A percentile compares a stretch with the other conserved stretches of the same genome.
phyloP scores from a whole-genome alignment of 2,797 vertebrate species.

The Otolemur crassicaudatus region DNA sequence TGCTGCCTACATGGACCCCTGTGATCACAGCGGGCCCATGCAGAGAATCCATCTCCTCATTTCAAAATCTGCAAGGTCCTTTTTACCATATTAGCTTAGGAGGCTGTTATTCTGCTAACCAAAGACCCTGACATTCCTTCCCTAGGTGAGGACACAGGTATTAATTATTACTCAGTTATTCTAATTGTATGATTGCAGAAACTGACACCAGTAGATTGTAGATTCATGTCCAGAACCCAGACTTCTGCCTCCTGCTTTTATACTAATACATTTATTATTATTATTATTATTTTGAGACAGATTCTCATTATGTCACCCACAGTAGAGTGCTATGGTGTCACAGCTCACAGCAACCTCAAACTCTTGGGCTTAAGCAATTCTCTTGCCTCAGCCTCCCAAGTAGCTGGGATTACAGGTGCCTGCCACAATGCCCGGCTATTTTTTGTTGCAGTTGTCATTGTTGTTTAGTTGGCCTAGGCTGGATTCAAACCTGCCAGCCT shows the following conservation, averaged over 20 bases:
- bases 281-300: background rate
- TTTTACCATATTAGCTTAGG: background rate
- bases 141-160: background rate
- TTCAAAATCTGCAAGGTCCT: background rate
- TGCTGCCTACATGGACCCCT: rapidly evolving
- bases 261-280: background rate
- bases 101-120: background rate
- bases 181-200: background rate
- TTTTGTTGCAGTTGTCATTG: too few species aligned
- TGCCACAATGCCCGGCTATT: too few species aligned
- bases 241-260: background rate
- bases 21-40: background rate
- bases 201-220: background rate
- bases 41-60: background rate
- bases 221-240: background rate
- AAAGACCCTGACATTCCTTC: too few species aligned
- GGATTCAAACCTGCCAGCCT: too few species aligned
- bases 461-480: too few species aligned
- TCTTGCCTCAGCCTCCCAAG: too few species aligned
- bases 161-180: background rate
- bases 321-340: too few species aligned
- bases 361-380: too few species aligned
- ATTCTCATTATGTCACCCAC: too few species aligned
- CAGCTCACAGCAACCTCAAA: too few species aligned
- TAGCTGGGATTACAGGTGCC: too few species aligned